Percentiles rank a stretch among this genome's conserved stretches.
These are phyloP conservation scores for Ellobius talpinus DNA, from an alignment of 2,113 vertebrate species.

Conservation along the genomic window DNA sequence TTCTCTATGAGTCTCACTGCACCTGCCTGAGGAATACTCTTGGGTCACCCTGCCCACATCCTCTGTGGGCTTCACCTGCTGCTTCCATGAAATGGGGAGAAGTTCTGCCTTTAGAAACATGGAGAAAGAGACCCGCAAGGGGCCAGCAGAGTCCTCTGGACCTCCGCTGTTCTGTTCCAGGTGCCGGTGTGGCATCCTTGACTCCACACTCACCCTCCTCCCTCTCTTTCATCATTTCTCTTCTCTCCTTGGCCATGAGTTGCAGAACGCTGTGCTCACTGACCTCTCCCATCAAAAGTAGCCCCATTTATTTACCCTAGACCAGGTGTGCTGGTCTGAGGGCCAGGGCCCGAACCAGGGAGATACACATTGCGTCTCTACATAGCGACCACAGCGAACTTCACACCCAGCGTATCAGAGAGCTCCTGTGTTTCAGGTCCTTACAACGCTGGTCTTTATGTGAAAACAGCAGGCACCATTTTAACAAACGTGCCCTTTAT, in stretches of 20 bases:
- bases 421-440: fast-evolving
- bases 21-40: background rate
- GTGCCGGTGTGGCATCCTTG: fast-evolving
- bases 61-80: background rate
- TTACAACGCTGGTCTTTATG: background rate
- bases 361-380: too few relatives aligned
- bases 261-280: too few relatives aligned
- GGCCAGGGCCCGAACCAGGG: fast-evolving
- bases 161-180: background rate
- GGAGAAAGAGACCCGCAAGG: background rate
- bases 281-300: background rate
- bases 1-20: background rate
- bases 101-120: too few relatives aligned
- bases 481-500: fast-evolving
- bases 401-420: background rate
- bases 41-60: background rate
- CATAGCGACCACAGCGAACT: background rate
- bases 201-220: background rate
- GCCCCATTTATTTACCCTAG: background rate
- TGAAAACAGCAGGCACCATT: background rate
- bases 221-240: background rate
- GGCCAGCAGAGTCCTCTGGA: background rate
- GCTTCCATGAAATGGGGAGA: background rate
- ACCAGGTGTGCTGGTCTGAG: background rate
- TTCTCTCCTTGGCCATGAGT: background rate